A percentile compares a stretch with the other conserved stretches of the same genome.
Conservation (phyloP, 2,113 vertebrate species). For the Phyllostomus discolor region DNA sequence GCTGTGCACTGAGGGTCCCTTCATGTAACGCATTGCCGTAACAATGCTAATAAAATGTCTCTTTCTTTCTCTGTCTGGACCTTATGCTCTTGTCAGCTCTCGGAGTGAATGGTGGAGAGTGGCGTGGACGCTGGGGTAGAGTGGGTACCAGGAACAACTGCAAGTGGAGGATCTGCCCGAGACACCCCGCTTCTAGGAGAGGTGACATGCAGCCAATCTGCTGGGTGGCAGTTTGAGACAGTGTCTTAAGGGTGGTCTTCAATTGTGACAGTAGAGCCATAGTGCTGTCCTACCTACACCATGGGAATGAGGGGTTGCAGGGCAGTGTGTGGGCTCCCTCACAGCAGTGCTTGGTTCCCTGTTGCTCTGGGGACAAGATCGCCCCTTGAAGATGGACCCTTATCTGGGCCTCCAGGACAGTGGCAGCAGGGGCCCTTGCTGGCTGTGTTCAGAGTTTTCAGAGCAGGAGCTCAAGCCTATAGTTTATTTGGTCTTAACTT, state of each 20-base stretch:
- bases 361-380: not conserved
- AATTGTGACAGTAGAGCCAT: not conserved
- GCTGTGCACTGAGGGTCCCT: constrained; percentile 81
- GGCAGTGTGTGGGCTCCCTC: not conserved
- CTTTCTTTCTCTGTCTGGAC: constrained; percentile 74
- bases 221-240: not conserved
- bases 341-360: too few relatives aligned
- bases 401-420: not conserved
- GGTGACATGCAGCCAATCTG: not conserved
- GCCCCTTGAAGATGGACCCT: not conserved
- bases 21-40: constrained; percentile 81
- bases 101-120: not conserved
- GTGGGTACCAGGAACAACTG: not conserved
- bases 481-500: not conserved
- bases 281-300: too few relatives aligned
- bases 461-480: not conserved
- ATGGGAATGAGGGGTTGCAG: not conserved
- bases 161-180: not conserved
- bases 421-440: not conserved
- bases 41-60: constrained; percentile 87
- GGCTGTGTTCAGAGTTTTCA: not conserved
- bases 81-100: constrained; percentile 53
- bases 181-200: not conserved
- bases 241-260: not conserved
- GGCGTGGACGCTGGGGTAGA: too few relatives aligned